Base-by-base conservation (phyloP, 2,888 invertebrate genomes). In the Prenolepis imparis region DNA sequence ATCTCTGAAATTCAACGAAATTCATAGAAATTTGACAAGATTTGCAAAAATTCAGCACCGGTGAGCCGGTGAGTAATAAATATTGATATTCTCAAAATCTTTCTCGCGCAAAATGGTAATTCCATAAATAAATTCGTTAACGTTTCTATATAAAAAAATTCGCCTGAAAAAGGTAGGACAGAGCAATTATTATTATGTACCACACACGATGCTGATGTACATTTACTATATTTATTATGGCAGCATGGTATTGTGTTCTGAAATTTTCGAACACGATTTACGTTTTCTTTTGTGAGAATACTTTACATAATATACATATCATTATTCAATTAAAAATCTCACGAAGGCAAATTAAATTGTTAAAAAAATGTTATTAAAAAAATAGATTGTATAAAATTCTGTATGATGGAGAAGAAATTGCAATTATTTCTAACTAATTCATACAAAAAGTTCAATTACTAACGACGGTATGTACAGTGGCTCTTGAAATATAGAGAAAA, bases 201-300 rank as follows among this genome's bases (percentile, higher is more conserved):
- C n/a, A 52, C n/a, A n/a, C n/a, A n/a, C n/a, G n/a, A 52, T 52
- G 48, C 21, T 36, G 18, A 36, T 74, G 21, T 11, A 64, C 24
- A 24, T 75, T 39, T n/a, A 66, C 39, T 64, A 75, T 52, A 48
- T 52, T 66, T 75, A 75, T 75, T 77, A 77, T 77, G 75, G 75
- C 75, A 77, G 52, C 75, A 39, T 55, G 55, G 5, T 64, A 36
- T 75, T 6, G 44, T 3, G n/a, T 48, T 64, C 8, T 8, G 36
- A 36, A 66, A 75, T 55, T 52, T 24, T 39, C 8, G 3, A 52
- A 36, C 24, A 36, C n/a, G 21, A 36, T 55, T 12, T 39, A 24
- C 18, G 48, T 52, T 52, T n/a, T 48, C 0, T 41, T 18, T 32
- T 3, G 44, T n/a, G 15, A 24, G 11, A 41, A 12, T 44, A 21